Conservation (phyloP, 2,113 vertebrate genomes). For the Chlorodrepanis virens region DNA sequence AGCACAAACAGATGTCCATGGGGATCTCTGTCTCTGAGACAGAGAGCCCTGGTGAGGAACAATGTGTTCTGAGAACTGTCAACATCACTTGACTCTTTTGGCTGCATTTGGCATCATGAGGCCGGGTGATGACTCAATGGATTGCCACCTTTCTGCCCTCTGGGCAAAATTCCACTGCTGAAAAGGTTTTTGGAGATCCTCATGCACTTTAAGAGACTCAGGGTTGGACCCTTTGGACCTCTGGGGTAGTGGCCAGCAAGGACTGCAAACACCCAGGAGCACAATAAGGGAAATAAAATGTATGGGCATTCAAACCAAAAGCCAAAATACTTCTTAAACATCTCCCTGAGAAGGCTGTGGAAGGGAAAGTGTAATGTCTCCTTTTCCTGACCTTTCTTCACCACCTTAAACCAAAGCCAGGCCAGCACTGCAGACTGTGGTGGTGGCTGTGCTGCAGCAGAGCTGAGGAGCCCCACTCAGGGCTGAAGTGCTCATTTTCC, state of each 20-base stretch:
- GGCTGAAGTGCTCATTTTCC: background rate
- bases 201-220: background rate
- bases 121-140: background rate
- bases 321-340: background rate
- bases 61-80: background rate
- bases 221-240: background rate
- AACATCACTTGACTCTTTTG: background rate
- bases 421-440: background rate
- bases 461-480: background rate
- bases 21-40: background rate
- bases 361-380: background rate
- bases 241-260: background rate
- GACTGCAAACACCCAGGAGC: accelerated
- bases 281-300: background rate
- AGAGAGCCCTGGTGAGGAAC: background rate
- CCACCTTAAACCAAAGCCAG: background rate
- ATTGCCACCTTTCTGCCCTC: background rate
- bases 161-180: background rate
- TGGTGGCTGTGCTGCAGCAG: background rate
- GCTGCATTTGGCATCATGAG: background rate
- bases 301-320: background rate
- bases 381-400: background rate
- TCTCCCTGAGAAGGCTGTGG: background rate
- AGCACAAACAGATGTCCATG: background rate
- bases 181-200: background rate